Base-by-base conservation (phyloP, 2,888 invertebrate genomes). In the Andrena dorsata region DNA sequence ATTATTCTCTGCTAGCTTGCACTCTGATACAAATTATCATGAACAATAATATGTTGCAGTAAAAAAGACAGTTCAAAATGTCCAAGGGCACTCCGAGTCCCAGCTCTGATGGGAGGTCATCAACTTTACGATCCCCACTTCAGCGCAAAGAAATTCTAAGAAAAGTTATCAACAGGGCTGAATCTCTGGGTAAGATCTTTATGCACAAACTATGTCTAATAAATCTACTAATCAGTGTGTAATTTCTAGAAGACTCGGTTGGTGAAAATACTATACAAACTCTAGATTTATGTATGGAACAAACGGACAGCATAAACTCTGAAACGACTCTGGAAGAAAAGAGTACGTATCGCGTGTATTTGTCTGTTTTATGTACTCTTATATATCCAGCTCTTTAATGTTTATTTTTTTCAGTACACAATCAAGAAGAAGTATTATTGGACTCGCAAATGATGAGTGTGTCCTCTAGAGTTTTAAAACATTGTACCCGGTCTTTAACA, bases 371-470 rank as follows among this genome's bases (percentile, higher is more conserved):
- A 66, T 20, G 0, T n/a, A 56, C 6, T 28, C 66, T 64, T 13
- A 28, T 56, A 60, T 35, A 0, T 23, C 26, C 20, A 61, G 49
- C 35, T 28, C 20, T 35, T 2, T 16, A 32, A 51, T 23, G 10
- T 49, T 7, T 41, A 41, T 64, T 41, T 23, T 64, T 87, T 85
- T 68, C 23, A 91, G 92, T 87, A 13, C 79, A 85, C 26, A 85
- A 89, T 83, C 92, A 92, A 56, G 92, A 91, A 60, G 92, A 92
- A 76, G 86, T 93, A 30, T 77, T 93, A 23, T 73, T 94, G 73
- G 94, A 94, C 83, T 93, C 94, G 2, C 89, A 91, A 85, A 87
- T 93, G 32, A 91, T 94, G 89, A 86, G 71, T n/a, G 68, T 90
- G 35, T 91, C 93, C 2, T 93, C 93, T 4, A 88, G 88, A 35